These are phyloP conservation scores for Gymnopithys bicolor DNA, from an alignment of 2,797 vertebrate species.

Conservation along the genomic window DNA sequence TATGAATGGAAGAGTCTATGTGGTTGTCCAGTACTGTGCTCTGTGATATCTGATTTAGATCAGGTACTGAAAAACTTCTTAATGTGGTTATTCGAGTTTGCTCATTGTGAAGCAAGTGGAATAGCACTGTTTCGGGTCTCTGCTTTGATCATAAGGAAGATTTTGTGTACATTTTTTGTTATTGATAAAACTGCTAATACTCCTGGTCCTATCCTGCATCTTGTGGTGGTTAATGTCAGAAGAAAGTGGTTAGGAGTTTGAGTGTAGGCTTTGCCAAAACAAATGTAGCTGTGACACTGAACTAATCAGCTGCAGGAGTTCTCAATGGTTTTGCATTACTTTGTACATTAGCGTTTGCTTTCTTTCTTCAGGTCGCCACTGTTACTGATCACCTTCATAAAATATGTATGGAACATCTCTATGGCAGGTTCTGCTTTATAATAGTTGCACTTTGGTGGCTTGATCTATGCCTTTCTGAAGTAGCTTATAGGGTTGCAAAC, in stretches of 20 bases:
- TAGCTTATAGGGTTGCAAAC: background rate
- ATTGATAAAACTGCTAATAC: background rate
- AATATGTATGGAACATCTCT: too few species aligned
- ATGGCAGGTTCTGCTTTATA: background rate
- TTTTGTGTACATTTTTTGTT: background rate
- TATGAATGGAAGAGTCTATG: background rate
- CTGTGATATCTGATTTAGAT: background rate
- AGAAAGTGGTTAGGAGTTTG: rapidly evolving
- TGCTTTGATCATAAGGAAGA: background rate
- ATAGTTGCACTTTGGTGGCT: background rate
- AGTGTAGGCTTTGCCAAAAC: background rate
- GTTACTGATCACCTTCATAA: background rate
- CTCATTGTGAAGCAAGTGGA: background rate
- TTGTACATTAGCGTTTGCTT: background rate
- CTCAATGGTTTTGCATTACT: background rate
- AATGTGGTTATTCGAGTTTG: background rate
- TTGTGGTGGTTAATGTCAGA: background rate
- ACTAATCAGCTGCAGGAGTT: background rate
- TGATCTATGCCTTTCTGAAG: background rate
- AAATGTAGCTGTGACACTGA: background rate
- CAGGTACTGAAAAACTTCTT: background rate
- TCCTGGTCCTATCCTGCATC: background rate
- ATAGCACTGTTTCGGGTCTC: background rate
- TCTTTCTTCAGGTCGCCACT: background rate
- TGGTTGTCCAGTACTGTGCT: background rate